A percentile compares a stretch with the other conserved stretches of the same genome.
These are phyloP conservation scores for Eulemur coronatus DNA, from an alignment of 2,797 vertebrate genomes.

Conservation along the genomic window DNA sequence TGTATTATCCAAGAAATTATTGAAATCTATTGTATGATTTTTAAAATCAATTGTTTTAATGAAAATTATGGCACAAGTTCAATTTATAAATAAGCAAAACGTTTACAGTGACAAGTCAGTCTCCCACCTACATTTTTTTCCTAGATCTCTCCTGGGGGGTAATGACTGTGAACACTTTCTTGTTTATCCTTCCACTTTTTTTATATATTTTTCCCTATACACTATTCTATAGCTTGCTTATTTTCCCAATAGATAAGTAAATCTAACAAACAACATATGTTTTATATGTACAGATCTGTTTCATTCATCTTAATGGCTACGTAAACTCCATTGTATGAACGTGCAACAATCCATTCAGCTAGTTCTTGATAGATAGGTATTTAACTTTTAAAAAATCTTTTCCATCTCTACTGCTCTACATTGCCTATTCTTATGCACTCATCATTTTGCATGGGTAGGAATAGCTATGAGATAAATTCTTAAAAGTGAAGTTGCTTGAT, in stretches of 20 bases:
- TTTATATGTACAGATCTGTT: slow-evolving; percentile 62
- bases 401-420: not conserved
- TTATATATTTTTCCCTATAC: not conserved
- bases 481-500: slow-evolving; percentile 65
- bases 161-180: not conserved
- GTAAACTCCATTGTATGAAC: not conserved
- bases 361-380: not conserved
- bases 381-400: not conserved
- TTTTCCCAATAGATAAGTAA: not conserved
- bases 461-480: not conserved
- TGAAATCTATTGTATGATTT: not conserved
- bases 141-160: not conserved
- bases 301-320: slow-evolving; percentile 58
- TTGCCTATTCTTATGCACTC: not conserved
- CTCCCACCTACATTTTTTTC: not conserved
- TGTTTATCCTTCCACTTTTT: not conserved
- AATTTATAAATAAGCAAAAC: not conserved
- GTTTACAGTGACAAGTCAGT: not conserved
- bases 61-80: not conserved
- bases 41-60: not conserved
- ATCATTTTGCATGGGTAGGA: not conserved
- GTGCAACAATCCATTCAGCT: not conserved
- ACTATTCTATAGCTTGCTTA: not conserved
- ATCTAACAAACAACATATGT: not conserved
- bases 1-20: not conserved